Base-by-base conservation (phyloP, 1,140 invertebrate genomes). In the Drepana arcuata region DNA sequence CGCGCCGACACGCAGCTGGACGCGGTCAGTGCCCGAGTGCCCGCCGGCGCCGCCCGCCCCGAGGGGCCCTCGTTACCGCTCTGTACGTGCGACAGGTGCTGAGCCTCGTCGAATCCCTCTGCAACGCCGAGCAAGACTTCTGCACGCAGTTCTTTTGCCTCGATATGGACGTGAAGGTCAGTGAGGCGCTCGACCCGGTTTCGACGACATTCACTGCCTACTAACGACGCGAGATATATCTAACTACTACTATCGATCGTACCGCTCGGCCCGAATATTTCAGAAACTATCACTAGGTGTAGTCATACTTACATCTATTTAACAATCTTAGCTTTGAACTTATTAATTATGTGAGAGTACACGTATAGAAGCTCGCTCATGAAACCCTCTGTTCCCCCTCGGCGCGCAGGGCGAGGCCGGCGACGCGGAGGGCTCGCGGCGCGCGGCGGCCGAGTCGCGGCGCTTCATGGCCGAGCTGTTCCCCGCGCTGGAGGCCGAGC, bases 71-170 rank as follows among this genome's bases (percentile, higher is more conserved):
- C 7, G 53, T 58, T 34, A 43, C 31, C 11, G 27, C n/a, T 31
- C 18, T 25, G 5, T 38, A 14, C 21, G 39, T 44, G n/a, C n/a
- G n/a, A 64, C 88, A 90, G 68, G 90, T 96, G 11, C 80, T 99
- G 5, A 92, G 90, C 27, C 92, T 97, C 63, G 86, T 98, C 30
- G 95, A 98, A 70, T 94, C 93, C 14, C 89, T 97, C 41, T 98
- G 96, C 73, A 85, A 98, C 23, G 91, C 92, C 12, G 97, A 99
- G 75, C 97, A 99, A 83, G 91, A 96, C 48, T 99, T 99, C 84
- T 98, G 95, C 75, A 90, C 95, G 7, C 87, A 89, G 16, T 99
- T 99, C 83, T 96, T 99, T 64, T 93, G 96, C 68, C 84, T 98
- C 27, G 92, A 95, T 64, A 48, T 66, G 7, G 64, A 77, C 29